These are phyloP conservation scores for Coreius guichenoti DNA, from an alignment of 2,797 vertebrate species.

Conservation along the genomic window DNA sequence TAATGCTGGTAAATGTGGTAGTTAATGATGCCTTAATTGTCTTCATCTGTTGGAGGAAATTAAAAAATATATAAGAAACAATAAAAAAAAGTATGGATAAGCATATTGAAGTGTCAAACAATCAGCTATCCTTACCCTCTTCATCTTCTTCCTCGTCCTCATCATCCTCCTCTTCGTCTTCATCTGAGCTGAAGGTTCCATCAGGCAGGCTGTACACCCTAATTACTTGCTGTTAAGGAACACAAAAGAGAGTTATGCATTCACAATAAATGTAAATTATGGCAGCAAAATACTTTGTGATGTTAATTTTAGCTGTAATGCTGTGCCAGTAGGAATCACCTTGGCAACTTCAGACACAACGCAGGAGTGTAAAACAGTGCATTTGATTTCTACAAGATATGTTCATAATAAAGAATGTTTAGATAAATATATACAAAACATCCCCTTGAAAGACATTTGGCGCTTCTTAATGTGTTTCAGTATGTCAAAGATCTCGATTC, in stretches of 20 bases:
- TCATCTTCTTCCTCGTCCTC: conserved; percentile 95
- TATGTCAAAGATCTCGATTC: neutral
- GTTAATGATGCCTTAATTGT: conserved; percentile 11
- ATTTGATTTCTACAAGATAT: neutral
- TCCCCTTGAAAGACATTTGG: neutral
- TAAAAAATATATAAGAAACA: neutral
- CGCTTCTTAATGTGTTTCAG: neutral
- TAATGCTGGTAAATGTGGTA: neutral
- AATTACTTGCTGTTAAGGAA: conserved; percentile 89
- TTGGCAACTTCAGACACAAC: too few relatives aligned
- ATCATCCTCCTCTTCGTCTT: conserved; percentile 95
- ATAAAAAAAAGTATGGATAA: neutral
- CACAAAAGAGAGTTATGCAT: neutral
- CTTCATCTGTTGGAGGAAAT: conserved; percentile 39
- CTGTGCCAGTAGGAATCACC: too few relatives aligned
- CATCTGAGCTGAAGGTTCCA: conserved; percentile 97
- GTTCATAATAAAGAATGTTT: neutral
- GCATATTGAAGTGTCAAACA: neutral
- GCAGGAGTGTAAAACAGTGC: neutral
- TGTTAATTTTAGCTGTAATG: too few relatives aligned
- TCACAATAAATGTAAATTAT: neutral
- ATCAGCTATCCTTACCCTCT: conserved; percentile 71
- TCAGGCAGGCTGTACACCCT: conserved; percentile 97
- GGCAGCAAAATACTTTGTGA: neutral
- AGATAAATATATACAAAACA: neutral